A percentile compares a stretch with the other conserved stretches of the same genome.
Evolutionary conservation across 2,888 invertebrate species (phyloP).

Genomic region (Eueremaeus valkanovi): DNA sequence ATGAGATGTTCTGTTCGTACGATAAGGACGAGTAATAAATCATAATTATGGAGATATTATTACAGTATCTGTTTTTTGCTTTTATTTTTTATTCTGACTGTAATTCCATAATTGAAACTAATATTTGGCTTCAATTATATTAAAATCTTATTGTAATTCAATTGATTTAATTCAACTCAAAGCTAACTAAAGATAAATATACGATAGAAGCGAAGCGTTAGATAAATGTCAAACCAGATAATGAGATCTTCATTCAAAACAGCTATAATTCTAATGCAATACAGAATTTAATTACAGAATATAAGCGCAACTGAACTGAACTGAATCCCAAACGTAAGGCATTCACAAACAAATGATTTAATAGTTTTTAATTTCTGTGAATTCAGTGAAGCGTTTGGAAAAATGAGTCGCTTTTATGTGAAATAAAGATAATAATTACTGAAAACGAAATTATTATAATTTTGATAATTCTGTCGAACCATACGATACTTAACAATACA

Average conservation of each 20-base stretch:
- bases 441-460: neutral
- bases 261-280: neutral
- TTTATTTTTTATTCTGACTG: neutral
- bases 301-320: neutral
- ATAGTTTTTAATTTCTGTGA: constrained; percentile 6
- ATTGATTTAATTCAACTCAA: neutral
- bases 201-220: neutral
- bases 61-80: neutral
- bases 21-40: neutral
- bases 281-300: constrained; percentile 16
- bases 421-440: neutral
- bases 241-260: neutral
- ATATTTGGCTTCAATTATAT: neutral
- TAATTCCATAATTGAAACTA: neutral
- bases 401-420: neutral
- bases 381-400: neutral
- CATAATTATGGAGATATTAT: neutral
- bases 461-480: neutral
- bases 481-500: too few species aligned
- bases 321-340: too few species aligned
- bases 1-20: neutral
- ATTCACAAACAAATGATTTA: constrained; percentile 19
- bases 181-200: neutral
- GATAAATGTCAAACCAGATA: neutral
- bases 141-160: neutral